Evolutionary conservation across 1,140 invertebrate species (phyloP), one percentile per base, ranked within the genome.

Genomic region (Micrasema longulum): DNA sequence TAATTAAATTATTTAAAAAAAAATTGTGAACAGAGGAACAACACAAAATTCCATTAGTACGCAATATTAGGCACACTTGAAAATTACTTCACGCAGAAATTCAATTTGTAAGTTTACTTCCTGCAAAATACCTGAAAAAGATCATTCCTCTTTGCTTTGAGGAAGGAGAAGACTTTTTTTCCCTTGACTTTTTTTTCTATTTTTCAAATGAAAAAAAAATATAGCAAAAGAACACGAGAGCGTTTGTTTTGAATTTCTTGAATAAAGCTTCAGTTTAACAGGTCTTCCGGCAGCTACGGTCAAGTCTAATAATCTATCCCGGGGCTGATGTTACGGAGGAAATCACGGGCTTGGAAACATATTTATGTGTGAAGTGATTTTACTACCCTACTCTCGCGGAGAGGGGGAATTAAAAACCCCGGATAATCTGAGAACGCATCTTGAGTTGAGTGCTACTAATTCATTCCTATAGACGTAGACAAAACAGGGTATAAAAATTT

Each of bases 321-420:
- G 35, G 48, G 45, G 53, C 62, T 73, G 68, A 69, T 53, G 55
- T 63, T 47, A 47, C 62, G 43, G 23, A 31, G 52, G 64, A 52
- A 64, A 31, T 48, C 43, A 48, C 43, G 43, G 63, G 38, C 48
- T 31, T 41, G 71, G 65, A 73, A 73, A 73, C 36, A 69, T 69
- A 62, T 72, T 72, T 63, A 31, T 31, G 26, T 31, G 26, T 31
- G 26, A 31, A 69, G 45, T 60, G 31, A 41, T 68, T 69, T 69
- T 57, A 69, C 52, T 69, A 57, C 67, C 35, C 38, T 67, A 31
- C 50, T 16, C 35, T 60, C 43, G 14, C 23, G 23, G 20, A 35
- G n/a, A 22, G 23, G 18, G 36, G 55, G 16, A 14, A 9, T 43
- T 22, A 20, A 62, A 62, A 62, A 45, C 11, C 20, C 26, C 45